Conservation (phyloP, 2,888 invertebrate species). For the Tipula confusa region DNA sequence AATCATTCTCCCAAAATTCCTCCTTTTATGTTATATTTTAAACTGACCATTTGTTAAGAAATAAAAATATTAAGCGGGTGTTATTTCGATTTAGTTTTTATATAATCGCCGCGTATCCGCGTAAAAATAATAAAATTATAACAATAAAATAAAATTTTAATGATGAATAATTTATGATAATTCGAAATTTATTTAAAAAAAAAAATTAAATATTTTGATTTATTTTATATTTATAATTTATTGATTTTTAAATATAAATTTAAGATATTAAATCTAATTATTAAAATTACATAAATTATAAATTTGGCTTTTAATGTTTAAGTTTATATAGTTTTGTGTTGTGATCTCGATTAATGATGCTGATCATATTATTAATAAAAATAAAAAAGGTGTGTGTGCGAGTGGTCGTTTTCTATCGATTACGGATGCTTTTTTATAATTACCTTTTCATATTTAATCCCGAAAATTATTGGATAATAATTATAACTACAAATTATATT, state of each 20-base stretch:
- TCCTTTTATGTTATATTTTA: background rate
- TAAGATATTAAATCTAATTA: background rate
- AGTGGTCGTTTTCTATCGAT: background rate
- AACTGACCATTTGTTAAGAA: background rate
- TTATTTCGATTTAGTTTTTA: background rate
- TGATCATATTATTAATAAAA: background rate
- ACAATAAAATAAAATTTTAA: background rate
- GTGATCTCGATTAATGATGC: background rate
- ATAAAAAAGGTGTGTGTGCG: background rate
- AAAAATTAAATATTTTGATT: background rate
- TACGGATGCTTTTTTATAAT: background rate
- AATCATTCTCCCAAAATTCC: background rate
- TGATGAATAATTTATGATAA: slow-evolving; percentile 14
- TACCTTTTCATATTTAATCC: background rate
- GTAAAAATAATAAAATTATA: background rate
- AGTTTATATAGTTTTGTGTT: background rate
- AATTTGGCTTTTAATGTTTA: background rate
- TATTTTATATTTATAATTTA: background rate
- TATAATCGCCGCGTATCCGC: background rate
- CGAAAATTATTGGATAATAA: slow-evolving; percentile 12
- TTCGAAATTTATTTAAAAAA: background rate
- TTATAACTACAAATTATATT: background rate
- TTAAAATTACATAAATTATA: slow-evolving; percentile 16
- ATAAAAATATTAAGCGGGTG: background rate
- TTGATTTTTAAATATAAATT: background rate